Evolutionary conservation across 2,113 vertebrate genomes (phyloP), one percentile per base, ranked within the genome.

Genomic region (Megaceryle torquata): DNA sequence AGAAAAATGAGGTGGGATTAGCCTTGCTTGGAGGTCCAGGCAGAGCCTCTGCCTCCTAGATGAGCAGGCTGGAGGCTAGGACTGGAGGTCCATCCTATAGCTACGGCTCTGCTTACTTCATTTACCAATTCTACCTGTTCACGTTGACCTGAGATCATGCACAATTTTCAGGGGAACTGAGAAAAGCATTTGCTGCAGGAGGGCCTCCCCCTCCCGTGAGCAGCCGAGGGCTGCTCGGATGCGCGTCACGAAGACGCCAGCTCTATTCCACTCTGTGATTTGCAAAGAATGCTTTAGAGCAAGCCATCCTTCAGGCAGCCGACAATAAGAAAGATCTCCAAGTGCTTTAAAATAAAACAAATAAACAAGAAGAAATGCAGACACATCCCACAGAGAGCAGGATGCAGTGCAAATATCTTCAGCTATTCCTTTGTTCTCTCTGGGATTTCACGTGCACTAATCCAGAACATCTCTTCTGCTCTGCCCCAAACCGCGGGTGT

Each of bases 281-380:
- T 59, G 84, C 89, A 76, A 53, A 74, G 89, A 91, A 84, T 63
- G 91, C 33, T 75, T 56, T 50, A 84, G 65, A 96, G 43, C 50
- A 86, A 95, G 82, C 43, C 61, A 91, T 86, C 93, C 90, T 95
- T 46, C 69, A 90, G 75, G 88, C 87, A 86, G 87, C 13, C 2
- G 1, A 93, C 57, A 83, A 80, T 2, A 56, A 91, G 43, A 92
- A 81, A 88, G 79, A 65, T 88, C 53, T 82, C 86, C 64, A 81
- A 93, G 65, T 25, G 93, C 81, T 93, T 94, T 82, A 93, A 91
- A 96, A 95, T 63, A 82, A 86, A 96, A 86, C 54, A 94, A 86
- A 71, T 67, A 91, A 96, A 91, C 64, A 88, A 88, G 67, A 87
- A 92, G 81, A 94, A 80, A 87, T 31, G 77, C 78, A 93, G 89